Conservation (phyloP, 2,797 vertebrate genomes). For the Tenualosa thibaudeaui region DNA sequence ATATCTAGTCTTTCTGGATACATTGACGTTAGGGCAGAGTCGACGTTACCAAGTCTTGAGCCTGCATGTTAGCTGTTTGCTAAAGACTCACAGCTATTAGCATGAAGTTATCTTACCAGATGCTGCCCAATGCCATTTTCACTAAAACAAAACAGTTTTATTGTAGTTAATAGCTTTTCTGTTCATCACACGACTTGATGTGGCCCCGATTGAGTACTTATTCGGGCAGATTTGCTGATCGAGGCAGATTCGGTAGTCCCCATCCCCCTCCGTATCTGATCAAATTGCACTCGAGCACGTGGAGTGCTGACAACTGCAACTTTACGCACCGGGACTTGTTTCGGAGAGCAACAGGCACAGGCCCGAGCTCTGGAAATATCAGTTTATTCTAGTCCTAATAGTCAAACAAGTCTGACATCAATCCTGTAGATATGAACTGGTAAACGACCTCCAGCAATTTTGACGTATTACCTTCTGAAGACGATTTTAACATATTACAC, state of each 20-base stretch:
- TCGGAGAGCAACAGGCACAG: neutral
- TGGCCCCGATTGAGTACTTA: conserved; percentile 14
- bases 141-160: neutral
- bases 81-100: neutral
- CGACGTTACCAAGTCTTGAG: neutral
- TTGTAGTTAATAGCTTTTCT: neutral
- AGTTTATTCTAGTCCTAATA: neutral
- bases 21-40: too few relatives aligned
- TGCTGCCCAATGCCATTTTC: neutral
- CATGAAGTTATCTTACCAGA: neutral
- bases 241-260: conserved; percentile 46
- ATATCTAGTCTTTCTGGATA: neutral
- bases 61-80: neutral
- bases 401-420: neutral
- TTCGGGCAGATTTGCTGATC: conserved; percentile 46
- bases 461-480: too few relatives aligned
- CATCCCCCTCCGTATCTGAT: conserved; percentile 62
- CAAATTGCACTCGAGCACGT: conserved; percentile 73
- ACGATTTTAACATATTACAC: neutral
- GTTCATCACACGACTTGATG: neutral
- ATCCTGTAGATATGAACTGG: neutral
- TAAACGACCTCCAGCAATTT: too few relatives aligned
- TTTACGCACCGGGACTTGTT: conserved; percentile 40
- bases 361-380: neutral
- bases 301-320: conserved; percentile 79